These are phyloP conservation scores for Yponomeuta plumbellus DNA, from an alignment of 2,888 invertebrate species.

Conservation along the genomic window DNA sequence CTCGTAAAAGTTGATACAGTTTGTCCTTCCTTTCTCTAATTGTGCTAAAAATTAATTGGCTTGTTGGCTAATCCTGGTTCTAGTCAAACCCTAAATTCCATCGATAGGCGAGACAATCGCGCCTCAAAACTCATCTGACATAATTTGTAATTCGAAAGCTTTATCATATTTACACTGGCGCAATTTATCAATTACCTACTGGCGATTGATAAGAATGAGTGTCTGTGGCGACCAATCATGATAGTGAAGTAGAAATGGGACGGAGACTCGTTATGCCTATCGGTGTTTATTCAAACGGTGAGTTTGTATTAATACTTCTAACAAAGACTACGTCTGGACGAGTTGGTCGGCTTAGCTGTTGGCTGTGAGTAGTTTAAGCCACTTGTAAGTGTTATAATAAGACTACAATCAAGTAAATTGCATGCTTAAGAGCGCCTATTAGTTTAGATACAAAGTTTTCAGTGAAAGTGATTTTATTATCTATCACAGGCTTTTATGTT, in stretches of 20 bases:
- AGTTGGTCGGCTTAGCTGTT: not conserved
- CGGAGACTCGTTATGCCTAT: not conserved
- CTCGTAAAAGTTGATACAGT: not conserved
- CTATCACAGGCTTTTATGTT: too few species aligned
- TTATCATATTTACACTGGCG: not conserved
- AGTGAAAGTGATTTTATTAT: not conserved
- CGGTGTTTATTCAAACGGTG: not conserved
- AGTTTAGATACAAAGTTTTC: not conserved
- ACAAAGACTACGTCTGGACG: not conserved
- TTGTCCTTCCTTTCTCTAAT: not conserved
- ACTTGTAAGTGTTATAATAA: not conserved
- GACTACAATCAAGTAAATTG: not conserved
- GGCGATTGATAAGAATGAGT: not conserved
- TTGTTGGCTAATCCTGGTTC: not conserved
- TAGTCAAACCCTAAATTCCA: not conserved
- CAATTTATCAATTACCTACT: not conserved
- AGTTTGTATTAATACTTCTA: not conserved
- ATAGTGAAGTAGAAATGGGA: not conserved
- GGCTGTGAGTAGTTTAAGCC: not conserved
- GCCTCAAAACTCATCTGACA: not conserved
- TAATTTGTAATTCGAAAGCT: not conserved
- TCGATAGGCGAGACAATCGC: not conserved
- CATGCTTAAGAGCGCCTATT: not conserved
- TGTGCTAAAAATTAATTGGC: not conserved
- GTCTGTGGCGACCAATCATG: not conserved